A percentile compares a stretch with the other conserved stretches of the same genome.
These are phyloP conservation scores for Plebejus melissa DNA, from an alignment of 2,888 invertebrate species.

Conservation along the genomic window DNA sequence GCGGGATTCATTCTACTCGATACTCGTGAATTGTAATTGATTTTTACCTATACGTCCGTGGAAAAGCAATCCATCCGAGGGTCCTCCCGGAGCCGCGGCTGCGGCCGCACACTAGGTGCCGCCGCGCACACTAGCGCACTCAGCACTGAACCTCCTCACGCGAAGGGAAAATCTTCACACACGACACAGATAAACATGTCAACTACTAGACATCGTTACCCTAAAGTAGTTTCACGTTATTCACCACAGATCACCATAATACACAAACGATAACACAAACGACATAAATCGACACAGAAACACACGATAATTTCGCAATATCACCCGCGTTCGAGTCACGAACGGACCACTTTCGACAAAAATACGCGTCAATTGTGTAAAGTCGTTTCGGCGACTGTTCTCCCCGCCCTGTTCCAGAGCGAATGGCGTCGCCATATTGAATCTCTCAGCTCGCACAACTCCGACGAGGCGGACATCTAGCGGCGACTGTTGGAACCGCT, in stretches of 20 bases:
- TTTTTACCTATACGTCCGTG: conserved; percentile 76
- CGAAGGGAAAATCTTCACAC: conserved; percentile 80
- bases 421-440: conserved; percentile 77
- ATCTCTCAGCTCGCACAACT: conserved; percentile 58
- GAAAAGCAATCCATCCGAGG: conserved; percentile 78
- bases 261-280: conserved; percentile 71
- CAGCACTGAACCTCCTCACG: conserved; percentile 73
- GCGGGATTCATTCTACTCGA: background rate
- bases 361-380: conserved; percentile 74
- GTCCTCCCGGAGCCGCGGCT: conserved; percentile 65
- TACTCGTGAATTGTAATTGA: conserved; percentile 39
- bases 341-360: conserved; percentile 69
- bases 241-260: conserved; percentile 67
- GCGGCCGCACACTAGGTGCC: conserved; percentile 60
- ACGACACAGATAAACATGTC: conserved; percentile 80
- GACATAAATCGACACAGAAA: conserved; percentile 65
- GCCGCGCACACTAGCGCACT: conserved; percentile 66
- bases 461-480: conserved; percentile 61
- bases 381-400: conserved; percentile 73
- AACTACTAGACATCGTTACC: conserved; percentile 78
- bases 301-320: conserved; percentile 69
- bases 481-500: conserved; percentile 49
- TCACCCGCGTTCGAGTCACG: conserved; percentile 75
- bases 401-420: conserved; percentile 77
- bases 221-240: conserved; percentile 74